Evolutionary conservation across 2,113 vertebrate genomes (phyloP).

Genomic region (Prietella phreatophila): DNA sequence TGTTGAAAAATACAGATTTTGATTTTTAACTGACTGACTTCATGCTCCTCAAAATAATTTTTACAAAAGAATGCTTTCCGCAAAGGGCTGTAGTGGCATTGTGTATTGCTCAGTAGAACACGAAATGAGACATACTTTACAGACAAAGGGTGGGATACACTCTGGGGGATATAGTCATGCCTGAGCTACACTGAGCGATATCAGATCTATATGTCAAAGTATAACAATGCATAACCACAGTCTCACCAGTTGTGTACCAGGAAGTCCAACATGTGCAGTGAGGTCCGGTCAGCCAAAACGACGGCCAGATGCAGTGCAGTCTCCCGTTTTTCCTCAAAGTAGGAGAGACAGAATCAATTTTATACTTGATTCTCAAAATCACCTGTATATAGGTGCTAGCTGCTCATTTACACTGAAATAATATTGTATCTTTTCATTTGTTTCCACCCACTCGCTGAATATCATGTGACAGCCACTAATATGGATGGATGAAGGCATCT

Average conservation of each 20-base stretch:
- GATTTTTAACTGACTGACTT: neutral
- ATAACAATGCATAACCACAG: neutral
- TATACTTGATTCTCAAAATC: neutral
- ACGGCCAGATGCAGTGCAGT: conserved; percentile 72
- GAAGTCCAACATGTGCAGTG: conserved; percentile 74
- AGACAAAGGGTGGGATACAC: neutral
- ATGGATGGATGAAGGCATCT: neutral
- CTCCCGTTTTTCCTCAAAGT: conserved; percentile 68
- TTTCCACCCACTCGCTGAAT: neutral
- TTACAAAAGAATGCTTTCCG: neutral
- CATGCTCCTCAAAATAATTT: neutral
- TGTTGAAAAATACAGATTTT: neutral
- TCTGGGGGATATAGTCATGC: neutral
- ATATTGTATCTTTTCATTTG: neutral
- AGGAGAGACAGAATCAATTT: neutral
- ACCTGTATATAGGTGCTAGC: neutral
- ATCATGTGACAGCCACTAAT: neutral
- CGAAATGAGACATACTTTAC: neutral
- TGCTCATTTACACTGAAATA: neutral
- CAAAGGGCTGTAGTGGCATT: neutral
- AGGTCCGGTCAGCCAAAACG: conserved; percentile 68
- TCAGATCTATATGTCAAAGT: neutral
- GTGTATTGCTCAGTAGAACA: neutral
- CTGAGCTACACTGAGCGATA: neutral
- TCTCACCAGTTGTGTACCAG: conserved; percentile 74